A percentile compares a stretch with the other conserved stretches of the same genome.
phyloP scores from a whole-genome alignment of 2,797 vertebrate genomes.

The Sebastes matsubarae region DNA sequence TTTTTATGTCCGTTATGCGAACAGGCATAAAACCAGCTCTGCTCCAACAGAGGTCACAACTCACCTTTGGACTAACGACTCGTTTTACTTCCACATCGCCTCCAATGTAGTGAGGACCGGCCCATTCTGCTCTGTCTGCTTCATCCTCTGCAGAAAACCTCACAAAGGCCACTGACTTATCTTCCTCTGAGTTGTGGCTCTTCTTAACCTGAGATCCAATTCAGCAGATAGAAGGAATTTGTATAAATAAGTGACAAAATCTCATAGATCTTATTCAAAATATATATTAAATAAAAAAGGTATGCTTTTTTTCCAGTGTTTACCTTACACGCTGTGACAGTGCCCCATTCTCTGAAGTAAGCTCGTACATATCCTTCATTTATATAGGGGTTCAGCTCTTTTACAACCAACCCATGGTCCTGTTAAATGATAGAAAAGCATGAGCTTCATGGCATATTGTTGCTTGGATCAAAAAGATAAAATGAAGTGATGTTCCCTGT shows the following conservation, averaged over 20 bases:
- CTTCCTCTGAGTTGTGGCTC: not conserved
- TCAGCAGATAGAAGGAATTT: not conserved
- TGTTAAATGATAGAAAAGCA: slow-evolving; percentile 23
- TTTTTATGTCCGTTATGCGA: not conserved
- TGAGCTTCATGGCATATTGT: not conserved
- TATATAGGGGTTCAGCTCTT: slow-evolving; percentile 52
- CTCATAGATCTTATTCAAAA: not conserved
- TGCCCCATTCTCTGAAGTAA: slow-evolving; percentile 71
- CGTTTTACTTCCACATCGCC: slow-evolving; percentile 55
- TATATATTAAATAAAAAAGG: not conserved
- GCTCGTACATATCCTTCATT: slow-evolving; percentile 51
- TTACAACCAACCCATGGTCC: slow-evolving; percentile 71
- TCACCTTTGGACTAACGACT: slow-evolving; percentile 68
- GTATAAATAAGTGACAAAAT: not conserved
- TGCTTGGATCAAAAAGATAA: not conserved
- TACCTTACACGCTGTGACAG: slow-evolving; percentile 61
- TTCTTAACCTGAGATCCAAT: slow-evolving; percentile 51
- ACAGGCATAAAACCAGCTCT: not conserved
- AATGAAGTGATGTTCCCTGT: not conserved
- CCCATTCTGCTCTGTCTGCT: slow-evolving; percentile 64
- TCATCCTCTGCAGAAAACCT: slow-evolving; percentile 60
- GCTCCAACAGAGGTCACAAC: not conserved
- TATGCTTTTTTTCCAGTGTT: not conserved
- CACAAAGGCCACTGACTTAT: slow-evolving; percentile 50
- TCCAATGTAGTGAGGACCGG: slow-evolving; percentile 59